Evolutionary conservation across 2,888 invertebrate genomes (phyloP), one percentile per base, ranked within the genome.

Genomic region (Hirtodrosophila trivittata): DNA sequence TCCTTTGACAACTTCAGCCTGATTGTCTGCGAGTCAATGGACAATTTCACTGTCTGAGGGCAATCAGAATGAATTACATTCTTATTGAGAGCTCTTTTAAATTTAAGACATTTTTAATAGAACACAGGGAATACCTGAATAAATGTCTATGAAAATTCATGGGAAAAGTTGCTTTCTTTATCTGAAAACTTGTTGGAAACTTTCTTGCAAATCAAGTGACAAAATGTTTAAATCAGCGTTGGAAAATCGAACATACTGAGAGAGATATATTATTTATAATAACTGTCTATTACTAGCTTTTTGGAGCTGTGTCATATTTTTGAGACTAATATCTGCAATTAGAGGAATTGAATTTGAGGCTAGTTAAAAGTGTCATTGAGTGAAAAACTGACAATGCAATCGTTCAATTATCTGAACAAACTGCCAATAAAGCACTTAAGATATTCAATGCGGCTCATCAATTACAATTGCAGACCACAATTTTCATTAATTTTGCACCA

Each of bases 381-480:
- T 51, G 32, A 64, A 42, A 8, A 38, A 33, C 26, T 52, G 54
- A 35, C 51, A 63, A 16, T 63, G 68, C 59, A 72, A 54, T 66
- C 49, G 56, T 68, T 74, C 51, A 68, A 74, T 58, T 55, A 55
- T 18, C n/a, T n/a, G n/a, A n/a, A n/a, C n/a, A n/a, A n/a, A n/a
- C n/a, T n/a, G n/a, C n/a, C n/a, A n/a, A n/a, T 16, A 14, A 60
- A 37, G 35, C 39, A 60, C 37, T 26, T 35, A 5, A 13, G 43
- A 43, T 10, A 26, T 28, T 43, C 26, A 35, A 51, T 18, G 39
- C 47, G 21, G 37, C 57, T 55, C 86, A 80, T 80, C 78, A 80
- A 85, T 85, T 68, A 77, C 66, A 75, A 80, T 77, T 68, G 66
- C 52, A 57, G 21, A 42, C 49, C 54, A 41, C 38, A 67, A 50